Evolutionary conservation across 2,797 vertebrate species (phyloP), one percentile per base, ranked within the genome.

Genomic region (Intellagama lesueurii): DNA sequence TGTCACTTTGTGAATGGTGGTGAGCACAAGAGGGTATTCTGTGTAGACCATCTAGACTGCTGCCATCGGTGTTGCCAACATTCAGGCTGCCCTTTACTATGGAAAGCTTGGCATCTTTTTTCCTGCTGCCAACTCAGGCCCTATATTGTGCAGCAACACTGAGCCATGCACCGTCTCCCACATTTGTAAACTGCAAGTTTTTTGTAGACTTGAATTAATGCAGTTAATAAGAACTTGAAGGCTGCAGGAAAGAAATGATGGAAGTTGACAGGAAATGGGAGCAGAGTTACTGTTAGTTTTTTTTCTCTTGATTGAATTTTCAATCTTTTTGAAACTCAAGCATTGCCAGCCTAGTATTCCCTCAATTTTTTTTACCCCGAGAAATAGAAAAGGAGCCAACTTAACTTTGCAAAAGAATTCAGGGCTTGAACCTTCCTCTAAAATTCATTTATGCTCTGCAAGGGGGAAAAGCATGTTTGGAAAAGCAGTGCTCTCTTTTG

Each of bases 321-420:
- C 83, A 52, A 19, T 73, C 66, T 28, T 81, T 72, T 66, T 82
- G 52, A 28, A 22, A 26, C 1, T 3, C 28, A 35, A 47, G n/a
- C 24, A 64, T 12, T 24, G 7, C 26, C 79, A 11, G 7, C 35
- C 26, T 4, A 40, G 49, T 19, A 44, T 0, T 0, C 0, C 32
- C 1, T 90, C 0, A 0, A 26, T 49, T 90, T 49, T 90, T 6
- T n/a, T 35, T 52, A 30, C 52, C 52, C 52, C 14, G 52, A 56
- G 52, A 12, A 56, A 82, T 64, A 88, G 79, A 78, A 85, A 44
- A n/a, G 69, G 76, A 86, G 66, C 1, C 64, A 26, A 2, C 26
- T 89, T 87, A 1, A 79, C 30, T 7, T 90, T 68, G 12, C n/a
- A 12, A 22, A 30, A 52, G 5, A 9, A 5, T 8, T 60, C 19